phyloP scores from a whole-genome alignment of 2,888 invertebrate species.

The Cremastobaeus sp. region DNA sequence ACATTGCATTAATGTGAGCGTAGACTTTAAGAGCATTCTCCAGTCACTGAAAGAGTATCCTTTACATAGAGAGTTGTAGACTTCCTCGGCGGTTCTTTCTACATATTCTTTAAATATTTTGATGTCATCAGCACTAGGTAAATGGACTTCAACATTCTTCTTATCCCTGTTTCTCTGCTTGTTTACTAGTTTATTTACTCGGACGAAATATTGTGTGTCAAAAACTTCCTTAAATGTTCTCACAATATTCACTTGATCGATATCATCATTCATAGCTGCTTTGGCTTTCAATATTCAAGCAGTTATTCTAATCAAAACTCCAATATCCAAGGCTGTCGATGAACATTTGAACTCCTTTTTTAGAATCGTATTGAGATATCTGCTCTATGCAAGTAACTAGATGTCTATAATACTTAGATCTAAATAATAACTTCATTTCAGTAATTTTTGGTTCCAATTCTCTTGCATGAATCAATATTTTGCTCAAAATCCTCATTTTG shows the following conservation, averaged over 20 bases:
- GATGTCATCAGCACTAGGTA: slow-evolving; percentile 8
- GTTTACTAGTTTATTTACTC: slow-evolving; percentile 13
- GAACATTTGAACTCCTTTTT: slow-evolving; percentile 16
- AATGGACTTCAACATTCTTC: background rate
- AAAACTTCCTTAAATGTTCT: slow-evolving; percentile 3
- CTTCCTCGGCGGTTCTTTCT: background rate
- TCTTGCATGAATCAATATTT: background rate
- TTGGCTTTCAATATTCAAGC: background rate
- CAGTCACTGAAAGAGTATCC: background rate
- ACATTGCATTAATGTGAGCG: background rate
- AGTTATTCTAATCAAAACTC: background rate
- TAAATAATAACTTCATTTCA: background rate
- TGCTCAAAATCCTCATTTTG: slow-evolving; percentile 14
- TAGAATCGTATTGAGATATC: background rate
- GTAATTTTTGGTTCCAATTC: background rate
- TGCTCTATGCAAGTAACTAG: background rate
- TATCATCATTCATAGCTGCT: background rate
- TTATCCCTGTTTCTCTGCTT: slow-evolving; percentile 5
- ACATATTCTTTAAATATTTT: slow-evolving; percentile 14
- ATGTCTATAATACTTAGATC: background rate
- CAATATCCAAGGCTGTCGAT: slow-evolving; percentile 7
- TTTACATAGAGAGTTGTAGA: background rate
- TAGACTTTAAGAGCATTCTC: slow-evolving; percentile 2
- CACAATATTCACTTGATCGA: background rate
- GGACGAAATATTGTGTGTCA: slow-evolving; percentile 2